These are phyloP conservation scores for Mythimna albipuncta DNA, from an alignment of 2,888 invertebrate genomes.

Conservation along the genomic window DNA sequence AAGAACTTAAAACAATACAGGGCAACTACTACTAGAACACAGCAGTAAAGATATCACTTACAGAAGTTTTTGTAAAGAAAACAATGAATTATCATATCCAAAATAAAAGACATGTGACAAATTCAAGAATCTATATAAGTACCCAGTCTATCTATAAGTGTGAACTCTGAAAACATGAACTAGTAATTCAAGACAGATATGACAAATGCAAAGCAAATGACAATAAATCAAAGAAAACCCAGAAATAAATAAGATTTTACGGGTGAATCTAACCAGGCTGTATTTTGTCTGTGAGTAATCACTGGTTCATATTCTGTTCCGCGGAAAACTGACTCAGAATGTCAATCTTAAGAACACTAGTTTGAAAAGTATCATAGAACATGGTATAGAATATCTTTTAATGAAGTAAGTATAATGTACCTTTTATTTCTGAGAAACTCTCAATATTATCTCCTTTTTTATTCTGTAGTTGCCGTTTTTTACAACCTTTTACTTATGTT, in stretches of 20 bases:
- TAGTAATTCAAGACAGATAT: slow-evolving; percentile 25
- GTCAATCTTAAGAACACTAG: slow-evolving; percentile 19
- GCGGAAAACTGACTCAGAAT: slow-evolving; percentile 59
- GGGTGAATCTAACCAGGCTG: slow-evolving; percentile 42
- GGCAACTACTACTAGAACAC: no score
- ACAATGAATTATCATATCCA: background rate
- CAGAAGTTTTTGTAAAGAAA: background rate
- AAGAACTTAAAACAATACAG: no score
- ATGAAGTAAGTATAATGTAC: no score
- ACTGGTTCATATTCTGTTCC: slow-evolving; percentile 40
- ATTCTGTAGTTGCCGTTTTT: no score
- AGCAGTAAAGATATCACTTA: background rate
- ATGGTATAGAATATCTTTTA: background rate
- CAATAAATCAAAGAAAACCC: slow-evolving; percentile 52
- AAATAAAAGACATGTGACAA: background rate
- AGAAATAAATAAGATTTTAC: slow-evolving; percentile 55
- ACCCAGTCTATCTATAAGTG: background rate
- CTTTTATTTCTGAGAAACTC: no score
- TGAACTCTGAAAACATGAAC: background rate
- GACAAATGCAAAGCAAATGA: slow-evolving; percentile 46
- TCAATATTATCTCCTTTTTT: no score
- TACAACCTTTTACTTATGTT: no score
- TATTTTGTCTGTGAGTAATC: slow-evolving; percentile 63
- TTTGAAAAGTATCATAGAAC: slow-evolving; percentile 9
- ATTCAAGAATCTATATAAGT: no score